Conservation (phyloP, 2,113 vertebrate species). For the Platysteira castanea region DNA sequence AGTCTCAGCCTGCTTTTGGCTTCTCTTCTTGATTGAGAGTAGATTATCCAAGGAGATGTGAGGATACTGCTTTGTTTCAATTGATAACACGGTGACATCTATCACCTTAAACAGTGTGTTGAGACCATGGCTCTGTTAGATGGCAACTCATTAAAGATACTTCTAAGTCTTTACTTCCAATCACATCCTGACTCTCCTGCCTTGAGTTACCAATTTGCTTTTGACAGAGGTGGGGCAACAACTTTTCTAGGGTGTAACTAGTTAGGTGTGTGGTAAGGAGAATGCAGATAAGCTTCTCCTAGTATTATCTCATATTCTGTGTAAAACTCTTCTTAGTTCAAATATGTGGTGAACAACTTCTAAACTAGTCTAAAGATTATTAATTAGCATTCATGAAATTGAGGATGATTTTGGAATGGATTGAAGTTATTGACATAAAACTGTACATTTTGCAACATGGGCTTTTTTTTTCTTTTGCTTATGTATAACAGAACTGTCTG, state of each 20-base stretch:
- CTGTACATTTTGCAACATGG: not conserved
- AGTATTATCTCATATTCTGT: not conserved
- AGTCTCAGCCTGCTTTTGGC: not conserved
- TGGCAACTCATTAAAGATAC: not conserved
- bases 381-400: not conserved
- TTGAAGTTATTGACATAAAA: not conserved
- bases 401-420: not conserved
- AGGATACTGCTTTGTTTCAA: not conserved
- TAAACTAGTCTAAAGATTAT: not conserved
- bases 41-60: not conserved
- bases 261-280: not conserved
- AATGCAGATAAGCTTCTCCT: not conserved
- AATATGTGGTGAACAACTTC: not conserved
- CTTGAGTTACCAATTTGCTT: not conserved
- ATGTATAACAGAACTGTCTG: not conserved
- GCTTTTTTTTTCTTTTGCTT: not conserved
- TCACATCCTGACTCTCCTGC: not conserved
- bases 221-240: not conserved
- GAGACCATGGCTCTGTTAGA: not conserved
- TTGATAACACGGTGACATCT: not conserved
- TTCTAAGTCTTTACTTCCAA: not conserved
- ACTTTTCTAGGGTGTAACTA: not conserved
- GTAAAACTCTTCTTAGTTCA: not conserved
- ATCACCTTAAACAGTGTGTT: not conserved
- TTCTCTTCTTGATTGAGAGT: not conserved